These are phyloP conservation scores for Percina caprodes DNA, from an alignment of 2,113 vertebrate species.

Conservation along the genomic window DNA sequence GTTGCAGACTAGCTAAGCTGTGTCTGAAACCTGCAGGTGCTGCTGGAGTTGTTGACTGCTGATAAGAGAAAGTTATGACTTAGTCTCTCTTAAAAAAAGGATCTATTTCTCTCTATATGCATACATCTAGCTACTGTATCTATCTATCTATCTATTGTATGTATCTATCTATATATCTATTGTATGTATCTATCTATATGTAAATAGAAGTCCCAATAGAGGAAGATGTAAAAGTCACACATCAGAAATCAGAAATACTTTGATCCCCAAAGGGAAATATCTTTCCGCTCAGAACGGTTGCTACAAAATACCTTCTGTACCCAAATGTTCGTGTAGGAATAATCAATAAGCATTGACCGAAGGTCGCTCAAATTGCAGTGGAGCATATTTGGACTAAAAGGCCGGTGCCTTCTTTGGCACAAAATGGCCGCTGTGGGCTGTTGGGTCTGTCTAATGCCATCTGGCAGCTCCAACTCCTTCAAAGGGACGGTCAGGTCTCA, in stretches of 20 bases:
- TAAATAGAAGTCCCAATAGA: not conserved
- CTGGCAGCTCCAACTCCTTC: constrained; percentile 68
- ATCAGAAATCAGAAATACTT: no score
- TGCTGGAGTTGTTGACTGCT: not conserved
- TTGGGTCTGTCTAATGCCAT: constrained; percentile 56
- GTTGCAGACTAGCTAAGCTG: constrained; percentile 9
- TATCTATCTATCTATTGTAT: no score
- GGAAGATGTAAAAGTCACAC: not conserved
- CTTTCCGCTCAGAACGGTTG: not conserved
- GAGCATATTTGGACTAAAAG: constrained; percentile 25
- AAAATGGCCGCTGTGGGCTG: constrained; percentile 40
- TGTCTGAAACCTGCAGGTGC: constrained; percentile 7
- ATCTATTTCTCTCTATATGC: no score
- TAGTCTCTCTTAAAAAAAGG: no score
- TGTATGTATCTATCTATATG: no score
- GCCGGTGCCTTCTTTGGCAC: not conserved
- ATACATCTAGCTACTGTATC: no score
- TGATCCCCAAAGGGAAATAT: no score
- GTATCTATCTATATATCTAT: no score
- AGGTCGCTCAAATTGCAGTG: not conserved
- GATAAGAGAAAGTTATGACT: constrained; percentile 17
- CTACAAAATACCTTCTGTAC: not conserved
- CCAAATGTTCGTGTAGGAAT: constrained; percentile 17
- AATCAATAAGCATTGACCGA: constrained; percentile 4
- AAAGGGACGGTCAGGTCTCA: constrained; percentile 67